These are phyloP conservation scores for Tragelaphus buxtoni DNA, from an alignment of 2,113 vertebrate genomes.

Conservation along the genomic window DNA sequence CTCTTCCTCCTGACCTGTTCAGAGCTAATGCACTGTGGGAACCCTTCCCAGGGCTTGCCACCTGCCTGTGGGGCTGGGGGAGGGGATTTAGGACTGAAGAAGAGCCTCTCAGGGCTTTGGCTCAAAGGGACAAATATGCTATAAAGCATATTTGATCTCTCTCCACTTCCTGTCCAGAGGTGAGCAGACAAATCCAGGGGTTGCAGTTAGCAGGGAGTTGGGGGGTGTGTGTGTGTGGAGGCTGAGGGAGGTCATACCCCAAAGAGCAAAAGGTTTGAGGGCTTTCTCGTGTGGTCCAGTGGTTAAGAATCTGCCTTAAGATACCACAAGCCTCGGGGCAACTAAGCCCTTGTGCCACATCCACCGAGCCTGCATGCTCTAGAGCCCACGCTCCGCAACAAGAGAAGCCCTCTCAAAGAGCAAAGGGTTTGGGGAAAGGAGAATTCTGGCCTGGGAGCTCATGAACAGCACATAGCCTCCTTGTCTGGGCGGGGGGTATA, in stretches of 20 bases:
- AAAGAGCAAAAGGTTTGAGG: not conserved
- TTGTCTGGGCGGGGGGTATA: not conserved
- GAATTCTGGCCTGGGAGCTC: not conserved
- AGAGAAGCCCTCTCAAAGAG: not conserved
- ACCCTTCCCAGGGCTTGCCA: not conserved
- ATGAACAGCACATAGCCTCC: not conserved
- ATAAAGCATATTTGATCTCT: not conserved
- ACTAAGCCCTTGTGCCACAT: not conserved
- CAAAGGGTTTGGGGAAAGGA: not conserved
- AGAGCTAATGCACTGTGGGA: conserved; percentile 55
- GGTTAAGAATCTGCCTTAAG: not conserved
- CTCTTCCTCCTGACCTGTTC: not conserved
- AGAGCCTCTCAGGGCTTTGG: not conserved
- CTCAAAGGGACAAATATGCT: not conserved
- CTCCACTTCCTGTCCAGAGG: not conserved
- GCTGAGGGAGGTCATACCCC: not conserved
- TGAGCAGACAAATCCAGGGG: not conserved
- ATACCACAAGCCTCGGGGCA: not conserved
- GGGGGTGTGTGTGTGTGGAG: too few species aligned
- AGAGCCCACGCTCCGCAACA: not conserved
- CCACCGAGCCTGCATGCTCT: not conserved
- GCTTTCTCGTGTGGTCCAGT: not conserved
- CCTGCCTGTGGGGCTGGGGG: not conserved
- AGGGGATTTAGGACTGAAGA: not conserved
- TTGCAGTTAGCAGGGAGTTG: not conserved